Evolutionary conservation across 2,797 vertebrate genomes (phyloP).

Genomic region (Labeo calbasu): DNA sequence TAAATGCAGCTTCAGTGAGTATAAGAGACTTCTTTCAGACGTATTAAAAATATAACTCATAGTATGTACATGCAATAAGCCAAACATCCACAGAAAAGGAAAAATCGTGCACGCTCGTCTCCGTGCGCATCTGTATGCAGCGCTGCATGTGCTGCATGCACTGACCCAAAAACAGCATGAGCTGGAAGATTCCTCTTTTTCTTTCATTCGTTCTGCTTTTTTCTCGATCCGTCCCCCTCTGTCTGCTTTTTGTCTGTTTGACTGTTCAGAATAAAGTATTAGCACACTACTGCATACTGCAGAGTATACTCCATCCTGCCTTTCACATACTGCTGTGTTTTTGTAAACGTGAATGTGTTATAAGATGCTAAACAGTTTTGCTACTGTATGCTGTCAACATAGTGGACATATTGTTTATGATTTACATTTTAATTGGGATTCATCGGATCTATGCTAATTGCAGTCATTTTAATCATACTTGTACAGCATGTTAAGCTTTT

Average conservation of each 20-base stretch:
- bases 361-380: neutral
- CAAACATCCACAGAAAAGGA: neutral
- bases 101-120: neutral
- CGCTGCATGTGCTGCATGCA: neutral
- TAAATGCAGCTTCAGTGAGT: neutral
- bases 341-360: neutral
- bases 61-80: neutral
- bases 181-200: constrained; percentile 3
- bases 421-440: neutral
- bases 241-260: neutral
- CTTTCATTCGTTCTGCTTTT: constrained; percentile 6
- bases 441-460: neutral
- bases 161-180: constrained; percentile 42
- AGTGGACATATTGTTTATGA: neutral
- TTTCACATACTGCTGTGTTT: neutral
- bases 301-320: neutral
- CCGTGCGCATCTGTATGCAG: neutral
- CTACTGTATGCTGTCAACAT: neutral
- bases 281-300: neutral
- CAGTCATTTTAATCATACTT: neutral
- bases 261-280: neutral
- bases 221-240: neutral
- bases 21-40: neutral
- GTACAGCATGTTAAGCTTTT: neutral
- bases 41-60: neutral